Base-by-base conservation (phyloP, 2,797 vertebrate genomes). In the Ceyx erithaca region DNA sequence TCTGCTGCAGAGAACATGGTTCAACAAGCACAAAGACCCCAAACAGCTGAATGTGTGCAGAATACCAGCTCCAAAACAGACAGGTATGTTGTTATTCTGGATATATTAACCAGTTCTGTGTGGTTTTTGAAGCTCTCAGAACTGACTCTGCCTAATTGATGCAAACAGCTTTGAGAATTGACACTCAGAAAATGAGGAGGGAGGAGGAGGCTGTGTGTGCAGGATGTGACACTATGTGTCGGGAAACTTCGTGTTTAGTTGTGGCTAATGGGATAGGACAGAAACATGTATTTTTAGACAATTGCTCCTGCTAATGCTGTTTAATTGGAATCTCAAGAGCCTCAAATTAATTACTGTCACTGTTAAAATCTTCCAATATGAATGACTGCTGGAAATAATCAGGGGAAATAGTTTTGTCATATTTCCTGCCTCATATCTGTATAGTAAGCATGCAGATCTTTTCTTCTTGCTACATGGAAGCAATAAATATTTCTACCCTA, bases 321-420 rank as follows among this genome's bases (percentile, higher is more conserved):
- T 69, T 76, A 89, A 80, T 83, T 93, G 43, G 55, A 87, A 67
- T 89, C 79, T 80, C 51, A 72, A 63, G 59, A 87, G 63, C 23
- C 45, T 30, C 62, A 72, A 76, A 63, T 87, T 72, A 94, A 83
- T 94, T 93, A 61, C 35, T 62, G 45, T 87, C 16, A 25, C 75
- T 51, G 33, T 85, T 92, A 82, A 87, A 26, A 31, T 92, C 86
- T 96, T 94, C 79, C 76, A 59, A 12, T 80, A 40, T 79, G 67
- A 92, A 55, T 55, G 66, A 90, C 66, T 75, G 31, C 62, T 93
- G 79, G 86, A 93, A 90, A 83, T 92, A 96, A 89, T 94, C 37
- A 72, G 54, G 45, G 81, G 40, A 87, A 89, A 89, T 82, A 41
- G 41, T 90, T 94, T 87, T 92, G 84, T 93, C n/a, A 1, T 72